Conservation (phyloP, 2,888 invertebrate genomes). For the Apeira syringaria region DNA sequence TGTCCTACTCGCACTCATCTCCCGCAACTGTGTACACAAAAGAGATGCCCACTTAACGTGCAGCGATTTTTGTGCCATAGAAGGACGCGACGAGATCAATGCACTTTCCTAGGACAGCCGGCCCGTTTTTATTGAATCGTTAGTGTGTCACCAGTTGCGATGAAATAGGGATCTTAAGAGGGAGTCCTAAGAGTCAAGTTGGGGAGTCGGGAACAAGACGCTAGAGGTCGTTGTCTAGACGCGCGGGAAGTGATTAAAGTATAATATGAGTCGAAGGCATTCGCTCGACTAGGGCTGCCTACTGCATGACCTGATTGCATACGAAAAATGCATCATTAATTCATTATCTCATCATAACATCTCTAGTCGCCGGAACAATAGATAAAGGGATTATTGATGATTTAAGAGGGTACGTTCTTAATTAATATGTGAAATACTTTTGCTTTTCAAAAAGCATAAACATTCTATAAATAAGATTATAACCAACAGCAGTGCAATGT, state of each 20-base stretch:
- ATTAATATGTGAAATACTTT: no score
- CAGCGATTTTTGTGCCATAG: slow-evolving; percentile 78
- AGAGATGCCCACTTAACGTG: slow-evolving; percentile 71
- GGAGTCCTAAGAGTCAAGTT: slow-evolving; percentile 59
- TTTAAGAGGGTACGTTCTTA: no score
- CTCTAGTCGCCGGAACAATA: no score
- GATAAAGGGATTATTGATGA: no score
- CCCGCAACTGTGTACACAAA: slow-evolving; percentile 49
- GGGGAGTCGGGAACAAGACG: slow-evolving; percentile 30
- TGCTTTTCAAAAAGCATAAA: no score
- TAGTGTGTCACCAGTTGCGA: slow-evolving; percentile 47
- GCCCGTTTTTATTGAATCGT: slow-evolving; percentile 75
- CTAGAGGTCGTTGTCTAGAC: slow-evolving; percentile 68
- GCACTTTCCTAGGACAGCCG: slow-evolving; percentile 81
- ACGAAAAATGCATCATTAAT: slow-evolving; percentile 5
- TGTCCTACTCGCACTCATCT: slow-evolving; percentile 63
- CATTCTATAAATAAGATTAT: no score
- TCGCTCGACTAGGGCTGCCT: slow-evolving; percentile 46
- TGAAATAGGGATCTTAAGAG: slow-evolving; percentile 62
- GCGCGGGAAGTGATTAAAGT: slow-evolving; percentile 70
- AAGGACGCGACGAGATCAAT: slow-evolving; percentile 82
- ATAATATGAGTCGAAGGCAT: slow-evolving; percentile 62
- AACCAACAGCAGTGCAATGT: no score
- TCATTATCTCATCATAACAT: no score
- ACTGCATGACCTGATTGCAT: slow-evolving; percentile 10